Base-by-base conservation (phyloP, 2,888 invertebrate genomes). In the Antheraea yamamai region DNA sequence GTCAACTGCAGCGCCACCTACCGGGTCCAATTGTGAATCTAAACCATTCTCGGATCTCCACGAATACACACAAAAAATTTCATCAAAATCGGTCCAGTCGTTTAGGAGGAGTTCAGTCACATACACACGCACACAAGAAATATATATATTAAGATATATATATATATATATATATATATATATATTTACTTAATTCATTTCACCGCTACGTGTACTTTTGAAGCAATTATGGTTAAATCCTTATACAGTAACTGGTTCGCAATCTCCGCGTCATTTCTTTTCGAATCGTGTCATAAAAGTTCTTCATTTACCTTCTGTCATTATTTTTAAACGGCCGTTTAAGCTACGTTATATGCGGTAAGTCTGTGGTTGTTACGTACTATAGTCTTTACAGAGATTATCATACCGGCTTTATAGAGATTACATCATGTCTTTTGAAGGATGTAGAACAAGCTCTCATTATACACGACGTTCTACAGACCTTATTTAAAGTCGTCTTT, bases 231-330 rank as follows among this genome's bases (percentile, higher is more conserved):
- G 84, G 81, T 87, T 84, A 86, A 83, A 83, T 85, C 87, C 88
- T 89, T 87, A 88, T 82, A 78, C 79, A 81, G 80, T 85, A 83
- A 87, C 81, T 75, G 77, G 78, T 80, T 82, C 83, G 81, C 88
- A 86, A 88, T 84, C 82, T 81, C 79, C 80, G 77, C 80, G 79
- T 82, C 83, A 81, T 84, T 84, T 84, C 80, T 75, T 81, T 81
- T 79, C 80, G 80, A 77, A 82, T 82, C 84, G 81, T 79, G 84
- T 82, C 77, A 78, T 82, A 82, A 86, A 81, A 81, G 79, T 78
- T 75, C 76, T 76, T 79, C 76, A 80, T 82, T 85, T 84, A 80
- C 80, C 77, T 78, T 76, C 76, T 76, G 75, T 79, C 78, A 82
- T 84, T 81, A 82, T 80, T 81, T 81, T 82, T 79, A 78, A 81